These are phyloP conservation scores for Ophioninae sp. DNA, from an alignment of 2,888 invertebrate species.

Conservation along the genomic window DNA sequence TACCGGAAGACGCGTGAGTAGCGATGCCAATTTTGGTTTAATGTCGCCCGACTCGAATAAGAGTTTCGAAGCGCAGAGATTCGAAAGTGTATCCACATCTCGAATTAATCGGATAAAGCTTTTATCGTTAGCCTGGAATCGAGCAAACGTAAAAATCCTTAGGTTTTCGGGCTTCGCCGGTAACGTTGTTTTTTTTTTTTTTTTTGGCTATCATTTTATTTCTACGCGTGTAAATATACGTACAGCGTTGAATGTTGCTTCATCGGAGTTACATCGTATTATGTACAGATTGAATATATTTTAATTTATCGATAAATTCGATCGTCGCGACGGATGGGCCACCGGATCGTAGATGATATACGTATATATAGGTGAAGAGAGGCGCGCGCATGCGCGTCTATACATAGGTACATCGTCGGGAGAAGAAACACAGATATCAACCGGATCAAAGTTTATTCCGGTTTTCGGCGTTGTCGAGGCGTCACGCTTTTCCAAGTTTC, in stretches of 20 bases:
- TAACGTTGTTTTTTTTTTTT: neutral
- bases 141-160: no score
- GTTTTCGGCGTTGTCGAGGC: no score
- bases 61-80: no score
- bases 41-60: neutral
- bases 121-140: no score
- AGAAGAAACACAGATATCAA: no score
- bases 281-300: conserved; percentile 66
- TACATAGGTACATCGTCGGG: conserved; percentile 2
- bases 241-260: conserved; percentile 69
- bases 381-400: conserved; percentile 44
- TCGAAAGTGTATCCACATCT: no score
- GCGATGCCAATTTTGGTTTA: neutral
- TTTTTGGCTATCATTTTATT: conserved; percentile 66
- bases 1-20: neutral
- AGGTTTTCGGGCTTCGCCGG: no score
- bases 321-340: conserved; percentile 30
- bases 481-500: no score
- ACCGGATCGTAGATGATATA: conserved; percentile 62
- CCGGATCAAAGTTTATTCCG: no score
- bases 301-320: conserved; percentile 48
- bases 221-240: conserved; percentile 75
- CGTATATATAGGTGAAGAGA: conserved; percentile 38
- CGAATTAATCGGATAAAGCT: no score
- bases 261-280: conserved; percentile 64